Percentiles rank a stretch among this genome's conserved stretches.
phyloP scores from a whole-genome alignment of 2,888 invertebrate species.

The Dasypogon diadema region DNA sequence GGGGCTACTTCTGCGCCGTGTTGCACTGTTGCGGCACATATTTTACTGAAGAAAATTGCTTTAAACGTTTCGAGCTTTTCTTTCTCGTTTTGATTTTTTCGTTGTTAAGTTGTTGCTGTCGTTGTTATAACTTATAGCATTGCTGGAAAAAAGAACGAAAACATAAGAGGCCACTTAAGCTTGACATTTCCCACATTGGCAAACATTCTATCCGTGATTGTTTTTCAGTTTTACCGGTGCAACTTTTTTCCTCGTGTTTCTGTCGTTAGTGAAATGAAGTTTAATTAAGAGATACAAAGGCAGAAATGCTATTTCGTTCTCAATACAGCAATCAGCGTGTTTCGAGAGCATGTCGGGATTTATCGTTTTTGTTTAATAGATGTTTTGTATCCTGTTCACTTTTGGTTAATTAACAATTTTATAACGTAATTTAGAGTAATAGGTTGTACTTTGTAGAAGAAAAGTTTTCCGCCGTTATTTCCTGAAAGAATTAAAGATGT shows the following conservation, averaged over 20 bases:
- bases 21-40: constrained; percentile 38
- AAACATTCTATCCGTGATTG: constrained; percentile 47
- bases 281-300: constrained; percentile 48
- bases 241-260: constrained; percentile 6
- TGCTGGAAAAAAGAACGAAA: constrained; percentile 43
- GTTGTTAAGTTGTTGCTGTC: constrained; percentile 41
- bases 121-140: constrained; percentile 49
- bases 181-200: constrained; percentile 51
- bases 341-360: constrained; percentile 28
- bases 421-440: background rate
- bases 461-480: too few species aligned
- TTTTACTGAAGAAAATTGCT: constrained; percentile 50
- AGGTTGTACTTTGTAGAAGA: too few species aligned
- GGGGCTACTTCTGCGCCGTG: constrained; percentile 35
- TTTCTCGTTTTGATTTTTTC: constrained; percentile 34
- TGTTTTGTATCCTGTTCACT: background rate
- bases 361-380: constrained; percentile 24
- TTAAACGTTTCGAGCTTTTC: constrained; percentile 48
- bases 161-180: constrained; percentile 53
- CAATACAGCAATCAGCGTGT: constrained; percentile 41
- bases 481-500: too few species aligned
- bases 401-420: background rate
- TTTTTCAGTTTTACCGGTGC: constrained; percentile 9
- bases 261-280: constrained; percentile 29
- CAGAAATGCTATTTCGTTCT: constrained; percentile 41